phyloP scores from a whole-genome alignment of 2,113 vertebrate genomes.

The Podarcis muralis region DNA sequence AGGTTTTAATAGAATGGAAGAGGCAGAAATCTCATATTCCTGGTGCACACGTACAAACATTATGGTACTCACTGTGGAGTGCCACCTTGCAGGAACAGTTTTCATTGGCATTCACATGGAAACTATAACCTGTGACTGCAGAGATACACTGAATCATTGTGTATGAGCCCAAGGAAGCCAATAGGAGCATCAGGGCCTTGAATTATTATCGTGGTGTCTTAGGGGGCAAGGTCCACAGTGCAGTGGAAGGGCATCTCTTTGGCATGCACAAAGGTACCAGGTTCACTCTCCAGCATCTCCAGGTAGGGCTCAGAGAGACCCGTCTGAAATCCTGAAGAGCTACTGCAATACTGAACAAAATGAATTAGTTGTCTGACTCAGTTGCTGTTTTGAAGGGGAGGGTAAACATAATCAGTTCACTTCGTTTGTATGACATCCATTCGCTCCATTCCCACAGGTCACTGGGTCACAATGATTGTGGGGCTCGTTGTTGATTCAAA shows the following conservation, averaged over 20 bases:
- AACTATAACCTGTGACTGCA: neutral
- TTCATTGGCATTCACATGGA: neutral
- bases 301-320: too few relatives aligned
- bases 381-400: too few relatives aligned
- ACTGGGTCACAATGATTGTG: neutral
- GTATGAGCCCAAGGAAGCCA: neutral
- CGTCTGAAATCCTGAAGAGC: too few relatives aligned
- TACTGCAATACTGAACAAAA: too few relatives aligned
- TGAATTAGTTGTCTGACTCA: too few relatives aligned
- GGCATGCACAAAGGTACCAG: too few relatives aligned
- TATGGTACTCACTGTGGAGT: neutral
- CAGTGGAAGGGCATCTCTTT: too few relatives aligned
- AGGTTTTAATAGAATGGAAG: neutral
- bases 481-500: neutral
- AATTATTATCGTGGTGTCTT: neutral
- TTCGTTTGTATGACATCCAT: neutral
- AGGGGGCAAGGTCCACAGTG: neutral
- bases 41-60: too few relatives aligned
- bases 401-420: neutral
- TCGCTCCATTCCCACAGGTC: neutral
- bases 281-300: too few relatives aligned
- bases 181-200: neutral
- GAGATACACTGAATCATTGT: neutral
- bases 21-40: neutral
- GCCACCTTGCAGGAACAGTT: neutral